Evolutionary conservation across 2,113 vertebrate species (phyloP).

Genomic region (Oostethus manadensis): DNA sequence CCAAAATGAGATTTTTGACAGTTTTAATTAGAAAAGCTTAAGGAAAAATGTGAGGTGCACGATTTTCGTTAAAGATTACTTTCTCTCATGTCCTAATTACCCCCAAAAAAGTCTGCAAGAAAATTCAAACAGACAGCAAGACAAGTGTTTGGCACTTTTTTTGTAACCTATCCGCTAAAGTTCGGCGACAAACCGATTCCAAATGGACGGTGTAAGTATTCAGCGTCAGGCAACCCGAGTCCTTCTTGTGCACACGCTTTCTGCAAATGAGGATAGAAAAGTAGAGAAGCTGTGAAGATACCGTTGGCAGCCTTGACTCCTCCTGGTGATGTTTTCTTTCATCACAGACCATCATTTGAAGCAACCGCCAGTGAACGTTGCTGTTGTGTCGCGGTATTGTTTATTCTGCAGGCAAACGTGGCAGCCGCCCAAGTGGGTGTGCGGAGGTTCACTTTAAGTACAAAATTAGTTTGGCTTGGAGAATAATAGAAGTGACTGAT

Average conservation of each 20-base stretch:
- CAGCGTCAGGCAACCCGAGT: constrained; percentile 18
- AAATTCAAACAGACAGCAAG: not conserved
- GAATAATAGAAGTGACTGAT: constrained; percentile 38
- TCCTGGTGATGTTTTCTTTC: constrained; percentile 1
- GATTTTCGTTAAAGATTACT: not conserved
- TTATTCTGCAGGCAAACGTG: constrained; percentile 16
- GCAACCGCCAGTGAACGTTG: constrained; percentile 4
- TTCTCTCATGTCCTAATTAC: not conserved
- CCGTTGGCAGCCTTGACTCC: constrained; percentile 18
- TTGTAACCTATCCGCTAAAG: constrained; percentile 16
- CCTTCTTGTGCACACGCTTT: constrained; percentile 22
- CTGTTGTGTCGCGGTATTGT: constrained; percentile 21
- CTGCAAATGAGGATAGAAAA: constrained; percentile 5
- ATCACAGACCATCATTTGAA: constrained; percentile 18
- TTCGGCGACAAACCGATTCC: constrained; percentile 27
- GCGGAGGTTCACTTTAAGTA: constrained; percentile 35
- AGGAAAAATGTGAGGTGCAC: too few species aligned
- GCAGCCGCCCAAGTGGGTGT: constrained; percentile 29
- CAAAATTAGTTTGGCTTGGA: constrained; percentile 47
- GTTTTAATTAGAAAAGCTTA: too few species aligned
- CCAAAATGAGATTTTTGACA: too few species aligned
- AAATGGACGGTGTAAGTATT: constrained; percentile 27
- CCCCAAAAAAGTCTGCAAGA: too few species aligned
- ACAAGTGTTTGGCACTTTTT: constrained; percentile 9
- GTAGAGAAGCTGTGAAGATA: constrained; percentile 3